Base-by-base conservation (phyloP, 2,888 invertebrate genomes). In the Plebejus melissa region DNA sequence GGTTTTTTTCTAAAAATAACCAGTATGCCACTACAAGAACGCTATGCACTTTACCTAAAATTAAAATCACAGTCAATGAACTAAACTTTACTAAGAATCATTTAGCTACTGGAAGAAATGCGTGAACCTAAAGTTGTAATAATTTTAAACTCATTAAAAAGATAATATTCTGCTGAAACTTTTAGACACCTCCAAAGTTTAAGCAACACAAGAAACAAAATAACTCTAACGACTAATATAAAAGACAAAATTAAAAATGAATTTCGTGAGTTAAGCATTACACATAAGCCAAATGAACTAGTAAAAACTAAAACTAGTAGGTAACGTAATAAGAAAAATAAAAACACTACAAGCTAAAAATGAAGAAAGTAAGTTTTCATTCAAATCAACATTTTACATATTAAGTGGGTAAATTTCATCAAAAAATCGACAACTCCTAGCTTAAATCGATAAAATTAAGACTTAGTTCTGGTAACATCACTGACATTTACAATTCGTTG, bases 381-480 rank as follows among this genome's bases (percentile, higher is more conserved):
- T 13, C 65, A 32, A 65, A 36, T 65, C 1, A 60, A 36, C 65
- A 65, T 65, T 32, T 36, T 65, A 65, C 32, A 65, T 32, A 22
- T 22, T 22, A 36, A 32, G 83, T 81, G 80, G 81, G 84, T 85
- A 90, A 88, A 88, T 86, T 83, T 81, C 81, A 84, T 84, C 82
- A 79, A 90, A 91, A 90, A 88, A 89, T 85, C 88, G 90, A 89
- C 90, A 91, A 91, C 90, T 88, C 83, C 90, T 91, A 91, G 92
- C 83, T 86, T 90, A 86, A 87, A 85, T 85, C 85, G 84, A 86
- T 88, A 89, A 89, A 88, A 92, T 92, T 91, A 92, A 82, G 83
- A 80, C 87, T 89, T 87, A 90, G 92, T 88, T 90, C 92, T 82
- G 93, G 87, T 90, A 86, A 88, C 89, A 83, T 84, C 91, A 93